Percentiles rank a stretch among this genome's conserved stretches.
These are phyloP conservation scores for Periplaneta americana DNA, from an alignment of 1,140 invertebrate genomes.

Conservation along the genomic window DNA sequence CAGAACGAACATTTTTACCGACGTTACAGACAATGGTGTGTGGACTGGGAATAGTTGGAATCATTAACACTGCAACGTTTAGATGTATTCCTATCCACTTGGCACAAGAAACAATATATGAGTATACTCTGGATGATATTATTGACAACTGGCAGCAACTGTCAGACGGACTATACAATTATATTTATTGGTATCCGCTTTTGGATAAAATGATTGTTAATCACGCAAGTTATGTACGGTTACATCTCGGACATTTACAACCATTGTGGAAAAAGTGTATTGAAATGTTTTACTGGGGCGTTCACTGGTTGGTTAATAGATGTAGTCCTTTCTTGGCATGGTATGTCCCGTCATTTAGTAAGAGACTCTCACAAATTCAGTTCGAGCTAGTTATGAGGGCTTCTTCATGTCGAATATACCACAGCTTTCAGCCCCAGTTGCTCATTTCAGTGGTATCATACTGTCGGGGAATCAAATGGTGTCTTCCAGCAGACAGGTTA, in stretches of 20 bases:
- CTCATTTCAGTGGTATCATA: not conserved
- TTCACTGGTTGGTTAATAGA: constrained; percentile 5
- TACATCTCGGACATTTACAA: not conserved
- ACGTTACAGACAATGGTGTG: constrained; percentile 12
- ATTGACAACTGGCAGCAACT: constrained; percentile 1
- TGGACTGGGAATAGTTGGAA: constrained; percentile 12
- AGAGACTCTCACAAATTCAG: constrained; percentile 4
- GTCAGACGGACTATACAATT: not conserved
- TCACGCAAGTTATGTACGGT: not conserved
- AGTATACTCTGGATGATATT: constrained; percentile 4
- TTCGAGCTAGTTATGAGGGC: not conserved
- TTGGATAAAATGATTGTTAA: constrained; percentile 13
- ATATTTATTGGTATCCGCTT: constrained; percentile 17
- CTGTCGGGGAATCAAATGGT: constrained; percentile 14
- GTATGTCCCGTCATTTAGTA: constrained; percentile 8
- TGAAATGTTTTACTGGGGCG: constrained; percentile 4
- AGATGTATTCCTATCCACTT: constrained; percentile 9
- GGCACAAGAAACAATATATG: constrained; percentile 12
- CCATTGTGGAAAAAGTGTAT: constrained; percentile 14
- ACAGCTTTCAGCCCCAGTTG: constrained; percentile 6
- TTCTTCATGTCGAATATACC: constrained; percentile 4
- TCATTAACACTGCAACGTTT: constrained; percentile 8
- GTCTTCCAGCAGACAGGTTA: constrained; percentile 7
- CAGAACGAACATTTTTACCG: not conserved
- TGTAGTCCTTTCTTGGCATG: constrained; percentile 7